Conservation (phyloP, 2,113 vertebrate species). For the Pavo muticus region DNA sequence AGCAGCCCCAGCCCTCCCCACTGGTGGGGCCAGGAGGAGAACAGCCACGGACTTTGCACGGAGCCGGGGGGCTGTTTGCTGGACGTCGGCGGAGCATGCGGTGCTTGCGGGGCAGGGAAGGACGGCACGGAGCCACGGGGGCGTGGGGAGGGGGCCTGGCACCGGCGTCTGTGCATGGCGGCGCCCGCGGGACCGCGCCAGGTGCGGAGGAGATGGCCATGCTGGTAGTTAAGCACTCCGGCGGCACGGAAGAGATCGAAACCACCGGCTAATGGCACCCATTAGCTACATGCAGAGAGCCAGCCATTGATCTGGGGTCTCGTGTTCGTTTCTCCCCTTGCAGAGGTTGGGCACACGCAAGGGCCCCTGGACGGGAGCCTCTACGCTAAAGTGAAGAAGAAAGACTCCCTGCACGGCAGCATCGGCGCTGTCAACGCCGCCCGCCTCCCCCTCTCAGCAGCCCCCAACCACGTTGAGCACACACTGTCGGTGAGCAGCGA, state of each 20-base stretch:
- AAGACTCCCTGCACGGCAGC: conserved; percentile 87
- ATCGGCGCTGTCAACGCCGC: conserved; percentile 79
- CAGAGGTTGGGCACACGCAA: conserved; percentile 95
- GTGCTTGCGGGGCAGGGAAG: background rate
- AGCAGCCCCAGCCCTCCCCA: background rate
- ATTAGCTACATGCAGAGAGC: conserved; percentile 22
- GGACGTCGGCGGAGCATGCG: background rate
- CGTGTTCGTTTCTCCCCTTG: conserved; percentile 68
- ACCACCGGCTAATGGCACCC: conserved; percentile 35
- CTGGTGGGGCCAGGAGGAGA: background rate
- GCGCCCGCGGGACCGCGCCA: conserved; percentile 5
- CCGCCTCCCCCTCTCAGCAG: conserved; percentile 80
- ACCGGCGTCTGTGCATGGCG: background rate
- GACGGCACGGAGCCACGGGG: accelerated
- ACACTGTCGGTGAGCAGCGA: conserved; percentile 97
- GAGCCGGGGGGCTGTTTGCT: background rate
- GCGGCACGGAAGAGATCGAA: conserved; percentile 33
- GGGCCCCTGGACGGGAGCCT: conserved; percentile 97
- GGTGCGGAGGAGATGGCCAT: conserved; percentile 10
- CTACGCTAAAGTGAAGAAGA: conserved; percentile 98
- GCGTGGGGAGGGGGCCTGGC: background rate
- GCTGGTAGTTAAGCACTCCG: background rate
- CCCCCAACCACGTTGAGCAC: conserved; percentile 89
- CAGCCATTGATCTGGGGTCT: conserved; percentile 59
- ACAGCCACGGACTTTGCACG: background rate